Evolutionary conservation across 2,113 vertebrate genomes (phyloP).

Genomic region (Ibidorhyncha struthersii): DNA sequence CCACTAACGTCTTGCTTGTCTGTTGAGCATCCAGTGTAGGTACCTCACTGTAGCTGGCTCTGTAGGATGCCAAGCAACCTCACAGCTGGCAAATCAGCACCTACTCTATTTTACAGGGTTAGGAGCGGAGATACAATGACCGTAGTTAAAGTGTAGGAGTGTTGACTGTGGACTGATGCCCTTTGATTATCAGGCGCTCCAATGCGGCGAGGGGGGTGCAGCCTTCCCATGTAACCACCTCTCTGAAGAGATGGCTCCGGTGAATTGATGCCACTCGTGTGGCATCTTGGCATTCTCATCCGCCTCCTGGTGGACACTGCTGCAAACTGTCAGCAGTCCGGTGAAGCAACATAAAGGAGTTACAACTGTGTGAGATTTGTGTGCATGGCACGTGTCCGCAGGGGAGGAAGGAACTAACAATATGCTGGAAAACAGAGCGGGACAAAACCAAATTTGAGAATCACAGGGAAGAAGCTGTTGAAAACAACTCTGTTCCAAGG

Average conservation of each 20-base stretch:
- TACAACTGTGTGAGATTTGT: neutral
- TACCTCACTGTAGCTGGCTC: neutral
- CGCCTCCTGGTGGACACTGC: neutral
- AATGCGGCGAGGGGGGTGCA: neutral
- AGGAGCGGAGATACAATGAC: neutral
- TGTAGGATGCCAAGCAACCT: neutral
- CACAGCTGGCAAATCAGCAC: neutral
- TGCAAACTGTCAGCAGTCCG: neutral
- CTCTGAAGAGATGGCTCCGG: neutral
- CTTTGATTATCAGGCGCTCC: neutral
- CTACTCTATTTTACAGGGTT: neutral
- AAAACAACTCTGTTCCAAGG: neutral
- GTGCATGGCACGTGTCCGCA: neutral
- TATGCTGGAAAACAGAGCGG: neutral
- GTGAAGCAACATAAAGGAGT: neutral
- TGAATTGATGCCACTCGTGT: neutral
- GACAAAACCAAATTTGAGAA: neutral
- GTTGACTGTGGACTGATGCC: neutral
- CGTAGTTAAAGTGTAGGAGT: fast-evolving
- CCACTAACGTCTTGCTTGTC: neutral
- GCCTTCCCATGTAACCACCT: neutral
- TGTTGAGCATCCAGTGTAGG: neutral
- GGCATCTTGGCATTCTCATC: neutral
- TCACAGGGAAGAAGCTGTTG: neutral
- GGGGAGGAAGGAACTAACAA: neutral